A percentile compares a stretch with the other conserved stretches of the same genome.
phyloP scores from a whole-genome alignment of 2,113 vertebrate genomes.

The Catharus minimus region DNA sequence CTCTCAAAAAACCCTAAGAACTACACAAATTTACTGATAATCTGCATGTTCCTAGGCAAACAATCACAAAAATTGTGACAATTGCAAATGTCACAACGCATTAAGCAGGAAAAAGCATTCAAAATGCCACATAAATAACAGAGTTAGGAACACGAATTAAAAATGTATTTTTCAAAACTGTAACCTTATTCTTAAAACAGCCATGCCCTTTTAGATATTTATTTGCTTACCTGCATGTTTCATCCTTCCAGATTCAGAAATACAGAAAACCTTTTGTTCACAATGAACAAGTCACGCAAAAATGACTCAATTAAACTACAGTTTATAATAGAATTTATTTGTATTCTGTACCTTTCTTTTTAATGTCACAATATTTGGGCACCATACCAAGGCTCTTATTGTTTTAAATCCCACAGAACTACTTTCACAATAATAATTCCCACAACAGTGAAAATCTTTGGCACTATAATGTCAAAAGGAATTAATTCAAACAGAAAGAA shows the following conservation, averaged over 20 bases:
- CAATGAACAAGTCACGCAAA: not conserved
- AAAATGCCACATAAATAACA: not conserved
- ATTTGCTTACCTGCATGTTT: not conserved
- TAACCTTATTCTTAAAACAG: not conserved
- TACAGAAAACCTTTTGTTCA: not conserved
- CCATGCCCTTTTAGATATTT: not conserved
- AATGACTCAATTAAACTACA: not conserved
- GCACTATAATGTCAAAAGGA: not conserved
- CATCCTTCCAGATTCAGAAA: not conserved
- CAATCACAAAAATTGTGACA: not conserved
- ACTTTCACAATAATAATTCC: conserved; percentile 14
- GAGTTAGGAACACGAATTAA: not conserved
- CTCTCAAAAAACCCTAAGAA: not conserved
- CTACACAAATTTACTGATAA: not conserved
- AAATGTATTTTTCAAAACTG: not conserved
- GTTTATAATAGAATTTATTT: not conserved
- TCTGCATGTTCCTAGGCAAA: not conserved
- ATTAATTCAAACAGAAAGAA: conserved; percentile 23
- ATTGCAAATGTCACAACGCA: not conserved
- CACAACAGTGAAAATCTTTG: conserved; percentile 8
- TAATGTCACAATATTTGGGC: conserved; percentile 13
- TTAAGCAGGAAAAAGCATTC: not conserved
- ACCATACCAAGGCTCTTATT: not conserved
- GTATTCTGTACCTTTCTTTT: not conserved
- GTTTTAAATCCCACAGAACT: conserved; percentile 15